Conservation (phyloP, 2,113 vertebrate species). For the Pardalotus punctatus region DNA sequence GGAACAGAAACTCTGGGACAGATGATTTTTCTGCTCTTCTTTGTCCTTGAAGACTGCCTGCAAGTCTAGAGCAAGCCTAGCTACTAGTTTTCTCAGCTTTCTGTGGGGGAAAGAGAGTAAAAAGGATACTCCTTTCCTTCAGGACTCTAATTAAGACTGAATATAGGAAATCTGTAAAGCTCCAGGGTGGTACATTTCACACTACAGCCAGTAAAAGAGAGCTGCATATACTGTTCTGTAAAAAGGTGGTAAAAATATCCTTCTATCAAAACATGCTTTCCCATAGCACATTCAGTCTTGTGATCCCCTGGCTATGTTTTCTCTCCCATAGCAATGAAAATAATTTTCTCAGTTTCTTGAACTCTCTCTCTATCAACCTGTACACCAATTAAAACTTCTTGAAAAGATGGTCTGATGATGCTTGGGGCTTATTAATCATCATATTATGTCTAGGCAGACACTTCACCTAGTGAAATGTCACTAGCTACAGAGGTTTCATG, state of each 20-base stretch:
- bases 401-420: neutral
- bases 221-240: neutral
- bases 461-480: neutral
- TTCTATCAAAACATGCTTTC: neutral
- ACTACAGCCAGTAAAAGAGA: neutral
- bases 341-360: neutral
- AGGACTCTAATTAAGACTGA: neutral
- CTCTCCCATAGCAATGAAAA: neutral
- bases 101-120: neutral
- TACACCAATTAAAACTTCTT: neutral
- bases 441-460: neutral
- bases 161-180: neutral
- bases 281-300: neutral
- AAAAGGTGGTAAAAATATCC: neutral
- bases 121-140: neutral
- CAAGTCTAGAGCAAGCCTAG: neutral
- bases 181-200: neutral
- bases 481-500: neutral
- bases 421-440: neutral
- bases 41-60: neutral
- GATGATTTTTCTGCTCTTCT: neutral
- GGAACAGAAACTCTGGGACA: neutral
- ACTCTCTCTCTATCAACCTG: neutral
- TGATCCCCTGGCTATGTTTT: neutral
- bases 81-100: neutral